Evolutionary conservation across 2,113 vertebrate species (phyloP), one percentile per base, ranked within the genome.

Genomic region (Zosterops lateralis): DNA sequence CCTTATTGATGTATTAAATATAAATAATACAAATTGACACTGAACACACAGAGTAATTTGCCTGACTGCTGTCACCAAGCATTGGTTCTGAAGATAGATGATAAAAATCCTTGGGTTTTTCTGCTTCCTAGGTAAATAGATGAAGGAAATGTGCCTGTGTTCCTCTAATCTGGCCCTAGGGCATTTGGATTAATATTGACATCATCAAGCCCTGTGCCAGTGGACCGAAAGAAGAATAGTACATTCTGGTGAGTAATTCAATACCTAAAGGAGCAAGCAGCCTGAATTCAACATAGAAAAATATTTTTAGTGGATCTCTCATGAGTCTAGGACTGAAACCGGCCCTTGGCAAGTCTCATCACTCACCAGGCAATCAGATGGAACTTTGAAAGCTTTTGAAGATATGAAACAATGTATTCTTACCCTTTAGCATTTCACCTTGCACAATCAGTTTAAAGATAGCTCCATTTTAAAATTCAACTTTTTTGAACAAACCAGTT

Each of bases 181-280:
- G 66, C 71, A 78, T 94, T 94, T 90, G 95, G 91, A 94, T 97
- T 92, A 95, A 90, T 95, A 79, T 42, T 87, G 91, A 90, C 90
- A 90, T 89, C 73, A 86, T 51, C 79, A 71, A 94, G 50, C 9
- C 44, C 44, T 64, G 45, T 89, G 70, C 50, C 42, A 75, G 24
- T 64, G 78, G 90, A 83, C 71, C 54, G 28, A 73, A 90, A 83
- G 92, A 88, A 45, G 68, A 85, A 90, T 92, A 80, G 60, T 75
- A 44, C 75, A 80, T 91, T 94, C 65, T 85, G 31, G 65, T 92
- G 87, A 92, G 77, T 93, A 95, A 96, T 89, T 54, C 71, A 93
- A 92, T 91, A 60, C 29, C 74, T 76, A 91, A 72, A 95, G 79
- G 36, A 95, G 28, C 50, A 87, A 67, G 47, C 48, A 95, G 77